These are phyloP conservation scores for Pelvicachromis taeniatus DNA, from an alignment of 2,113 vertebrate genomes.

Conservation along the genomic window DNA sequence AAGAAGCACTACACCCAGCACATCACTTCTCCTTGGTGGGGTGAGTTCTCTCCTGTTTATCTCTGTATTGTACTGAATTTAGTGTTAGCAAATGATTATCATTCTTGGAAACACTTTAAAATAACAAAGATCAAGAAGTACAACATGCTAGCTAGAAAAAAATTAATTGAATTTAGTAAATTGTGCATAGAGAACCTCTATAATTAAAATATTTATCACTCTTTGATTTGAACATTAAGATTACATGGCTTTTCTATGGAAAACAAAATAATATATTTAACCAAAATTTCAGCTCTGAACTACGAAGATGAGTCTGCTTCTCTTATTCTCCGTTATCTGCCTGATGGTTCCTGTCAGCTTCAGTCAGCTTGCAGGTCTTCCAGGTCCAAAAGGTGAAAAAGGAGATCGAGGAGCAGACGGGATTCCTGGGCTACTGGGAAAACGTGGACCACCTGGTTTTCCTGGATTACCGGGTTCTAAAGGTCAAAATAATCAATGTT, in stretches of 20 bases:
- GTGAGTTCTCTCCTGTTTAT: background rate
- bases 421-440: rapidly evolving
- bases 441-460: rapidly evolving
- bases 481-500: background rate
- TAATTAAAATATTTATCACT: background rate
- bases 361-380: background rate
- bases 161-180: background rate
- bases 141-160: background rate
- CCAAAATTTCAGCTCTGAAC: background rate
- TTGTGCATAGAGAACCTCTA: background rate
- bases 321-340: background rate
- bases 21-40: background rate
- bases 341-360: background rate
- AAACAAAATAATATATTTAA: background rate
- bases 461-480: rapidly evolving
- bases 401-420: background rate
- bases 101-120: background rate
- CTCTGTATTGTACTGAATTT: background rate
- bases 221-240: background rate
- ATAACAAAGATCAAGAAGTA: background rate
- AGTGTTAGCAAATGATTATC: background rate
- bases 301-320: background rate
- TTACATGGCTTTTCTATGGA: background rate
- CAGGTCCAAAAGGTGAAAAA: background rate
- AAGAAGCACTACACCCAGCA: background rate